phyloP scores from a whole-genome alignment of 1,140 invertebrate species.

The Halictus rubicundus region DNA sequence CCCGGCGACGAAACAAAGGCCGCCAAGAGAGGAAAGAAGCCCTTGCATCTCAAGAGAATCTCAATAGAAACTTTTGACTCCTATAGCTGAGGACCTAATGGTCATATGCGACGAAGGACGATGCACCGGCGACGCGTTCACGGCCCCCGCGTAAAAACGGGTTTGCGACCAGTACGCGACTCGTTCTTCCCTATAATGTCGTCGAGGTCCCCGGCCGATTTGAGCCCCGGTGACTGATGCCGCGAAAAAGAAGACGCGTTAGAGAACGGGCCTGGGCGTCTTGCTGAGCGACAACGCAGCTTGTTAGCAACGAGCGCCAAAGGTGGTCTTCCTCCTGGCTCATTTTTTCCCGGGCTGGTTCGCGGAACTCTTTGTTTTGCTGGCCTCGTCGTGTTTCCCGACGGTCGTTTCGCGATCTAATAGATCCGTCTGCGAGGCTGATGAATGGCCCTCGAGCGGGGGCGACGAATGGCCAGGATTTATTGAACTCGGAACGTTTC shows the following conservation, averaged over 20 bases:
- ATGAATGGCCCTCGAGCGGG: background rate
- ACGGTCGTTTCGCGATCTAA: background rate
- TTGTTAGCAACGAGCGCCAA: constrained; percentile 66
- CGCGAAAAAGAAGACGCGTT: constrained; percentile 32
- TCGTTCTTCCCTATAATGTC: constrained; percentile 23
- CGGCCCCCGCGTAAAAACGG: constrained; percentile 22
- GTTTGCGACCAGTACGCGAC: constrained; percentile 18
- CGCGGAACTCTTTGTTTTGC: constrained; percentile 9
- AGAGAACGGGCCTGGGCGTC: constrained; percentile 48
- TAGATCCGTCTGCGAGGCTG: background rate
- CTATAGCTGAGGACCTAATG: background rate
- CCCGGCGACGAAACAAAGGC: no score
- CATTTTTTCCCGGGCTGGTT: constrained; percentile 17
- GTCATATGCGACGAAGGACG: constrained; percentile 52
- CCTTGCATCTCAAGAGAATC: no score
- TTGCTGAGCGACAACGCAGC: constrained; percentile 68
- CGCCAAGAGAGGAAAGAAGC: no score
- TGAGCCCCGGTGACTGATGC: constrained; percentile 57
- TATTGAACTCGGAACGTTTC: background rate
- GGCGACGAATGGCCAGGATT: background rate
- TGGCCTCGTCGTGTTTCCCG: background rate
- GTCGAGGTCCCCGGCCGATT: constrained; percentile 36
- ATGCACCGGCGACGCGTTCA: constrained; percentile 33
- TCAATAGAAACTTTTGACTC: no score
- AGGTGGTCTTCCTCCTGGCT: constrained; percentile 39